Evolutionary conservation across 2,113 vertebrate species (phyloP), one percentile per base, ranked within the genome.

Genomic region (Kryptolebias marmoratus): DNA sequence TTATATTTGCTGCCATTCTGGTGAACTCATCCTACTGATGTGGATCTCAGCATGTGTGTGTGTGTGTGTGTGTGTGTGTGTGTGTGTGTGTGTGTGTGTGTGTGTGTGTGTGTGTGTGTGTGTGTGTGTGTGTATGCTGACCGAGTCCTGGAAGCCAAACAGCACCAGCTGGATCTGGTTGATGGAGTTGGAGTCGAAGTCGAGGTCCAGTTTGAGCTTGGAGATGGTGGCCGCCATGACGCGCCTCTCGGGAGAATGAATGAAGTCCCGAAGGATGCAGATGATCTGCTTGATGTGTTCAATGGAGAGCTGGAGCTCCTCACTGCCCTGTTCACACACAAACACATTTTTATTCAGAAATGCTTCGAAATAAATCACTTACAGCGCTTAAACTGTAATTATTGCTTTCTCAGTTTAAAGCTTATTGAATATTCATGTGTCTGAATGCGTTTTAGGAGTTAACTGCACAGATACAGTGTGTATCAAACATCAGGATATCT

Each of bases 131-230:
- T 31, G n/a, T 15, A 31, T 10, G 31, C 91, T 95, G 84, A 98
- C 97, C 0, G 97, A 96, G 90, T 97, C 96, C 89, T 98, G 97
- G 88, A 99, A 98, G 64, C 96, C 97, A 66, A 97, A 98, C 54
- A 98, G 89, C 28, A 97, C 95, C 87, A 98, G 90, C 66, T 98
- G 96, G 79, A 98, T 96, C 92, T 99, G 97, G 85, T 93, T 96
- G 89, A 98, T 97, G 79, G 95, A 96, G 22, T 94, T 94, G 82
- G 95, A 97, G 92, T 98, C 95, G 11, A 98, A 98, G 80, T 97
- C 95, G 63, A 98, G 93, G 89, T 96, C 96, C 82, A 96, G 90
- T 84, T 98, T 98, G 61, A 99, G 75, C 60, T 97, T 96, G 72
- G 95, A 96, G 90, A 98, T 96, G 59, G 94, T 98, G 75, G 94